A percentile compares a stretch with the other conserved stretches of the same genome.
phyloP scores from a whole-genome alignment of 2,797 vertebrate genomes.

The Saxicola maurus region DNA sequence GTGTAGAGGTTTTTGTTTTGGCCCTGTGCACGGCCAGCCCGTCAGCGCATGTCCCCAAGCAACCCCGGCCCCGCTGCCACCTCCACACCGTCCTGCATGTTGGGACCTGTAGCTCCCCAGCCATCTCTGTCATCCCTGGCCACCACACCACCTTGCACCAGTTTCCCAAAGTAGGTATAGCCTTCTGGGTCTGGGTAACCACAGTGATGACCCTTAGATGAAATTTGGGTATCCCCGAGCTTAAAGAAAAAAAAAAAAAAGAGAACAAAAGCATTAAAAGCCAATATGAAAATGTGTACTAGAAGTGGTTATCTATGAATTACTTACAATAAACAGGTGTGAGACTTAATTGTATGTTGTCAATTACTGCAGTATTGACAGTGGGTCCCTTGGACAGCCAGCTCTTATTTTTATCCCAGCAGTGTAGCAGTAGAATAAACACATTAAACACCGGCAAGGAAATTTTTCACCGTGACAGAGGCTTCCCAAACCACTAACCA shows the following conservation, averaged over 20 bases:
- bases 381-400: constrained; percentile 56
- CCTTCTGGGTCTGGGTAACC: not conserved
- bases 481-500: constrained; percentile 34
- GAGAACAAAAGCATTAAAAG: constrained; percentile 12
- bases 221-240: constrained; percentile 46
- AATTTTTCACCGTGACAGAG: constrained; percentile 10
- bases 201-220: constrained; percentile 20
- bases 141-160: not conserved
- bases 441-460: constrained; percentile 29
- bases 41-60: not conserved
- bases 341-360: constrained; percentile 72
- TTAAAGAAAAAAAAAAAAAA: not conserved
- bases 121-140: not conserved
- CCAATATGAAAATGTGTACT: constrained; percentile 47
- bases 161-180: not conserved
- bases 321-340: constrained; percentile 72
- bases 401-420: not conserved
- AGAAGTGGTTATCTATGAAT: constrained; percentile 71
- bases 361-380: constrained; percentile 66
- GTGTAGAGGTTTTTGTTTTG: constrained; percentile 60
- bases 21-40: constrained; percentile 14
- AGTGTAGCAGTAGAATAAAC: constrained; percentile 49
- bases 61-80: not conserved
- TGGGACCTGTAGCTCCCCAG: not conserved
- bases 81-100: not conserved